Percentiles rank a stretch among this genome's conserved stretches.
phyloP scores from a whole-genome alignment of 2,888 invertebrate genomes.

The Mesopsocus fuscifrons region DNA sequence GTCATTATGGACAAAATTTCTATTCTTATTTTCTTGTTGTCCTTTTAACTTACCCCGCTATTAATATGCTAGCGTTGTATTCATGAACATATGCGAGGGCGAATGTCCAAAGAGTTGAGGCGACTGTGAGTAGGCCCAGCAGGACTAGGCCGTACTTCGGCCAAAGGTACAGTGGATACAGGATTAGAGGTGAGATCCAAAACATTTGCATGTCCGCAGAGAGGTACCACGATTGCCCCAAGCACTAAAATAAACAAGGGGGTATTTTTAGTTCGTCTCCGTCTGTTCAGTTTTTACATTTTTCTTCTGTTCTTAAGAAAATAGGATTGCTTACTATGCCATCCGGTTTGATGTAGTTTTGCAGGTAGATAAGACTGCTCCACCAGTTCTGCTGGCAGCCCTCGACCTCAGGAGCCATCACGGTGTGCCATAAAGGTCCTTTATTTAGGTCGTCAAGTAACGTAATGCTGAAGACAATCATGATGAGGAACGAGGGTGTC shows the following conservation, averaged over 20 bases:
- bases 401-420: slow-evolving; percentile 14
- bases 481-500: slow-evolving; percentile 32
- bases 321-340: slow-evolving; percentile 13
- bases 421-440: slow-evolving; percentile 17
- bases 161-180: slow-evolving; percentile 28
- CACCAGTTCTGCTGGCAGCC: slow-evolving; percentile 18
- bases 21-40: no score
- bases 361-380: slow-evolving; percentile 17
- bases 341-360: slow-evolving; percentile 16
- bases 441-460: slow-evolving; percentile 25
- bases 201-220: slow-evolving; percentile 37
- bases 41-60: no score
- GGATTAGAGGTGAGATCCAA: slow-evolving; percentile 32
- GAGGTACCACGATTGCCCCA: slow-evolving; percentile 36
- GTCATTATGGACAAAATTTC: no score
- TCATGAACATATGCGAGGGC: slow-evolving; percentile 23
- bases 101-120: slow-evolving; percentile 21
- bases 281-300: no score
- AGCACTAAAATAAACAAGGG: slow-evolving; percentile 26
- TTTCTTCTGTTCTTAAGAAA: no score
- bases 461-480: slow-evolving; percentile 30
- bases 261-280: not conserved
- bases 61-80: slow-evolving; percentile 23
- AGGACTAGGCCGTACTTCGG: slow-evolving; percentile 23
- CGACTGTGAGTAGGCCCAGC: slow-evolving; percentile 18